These are phyloP conservation scores for Chaunax sp. DNA, from an alignment of 2,797 vertebrate species.

Conservation along the genomic window DNA sequence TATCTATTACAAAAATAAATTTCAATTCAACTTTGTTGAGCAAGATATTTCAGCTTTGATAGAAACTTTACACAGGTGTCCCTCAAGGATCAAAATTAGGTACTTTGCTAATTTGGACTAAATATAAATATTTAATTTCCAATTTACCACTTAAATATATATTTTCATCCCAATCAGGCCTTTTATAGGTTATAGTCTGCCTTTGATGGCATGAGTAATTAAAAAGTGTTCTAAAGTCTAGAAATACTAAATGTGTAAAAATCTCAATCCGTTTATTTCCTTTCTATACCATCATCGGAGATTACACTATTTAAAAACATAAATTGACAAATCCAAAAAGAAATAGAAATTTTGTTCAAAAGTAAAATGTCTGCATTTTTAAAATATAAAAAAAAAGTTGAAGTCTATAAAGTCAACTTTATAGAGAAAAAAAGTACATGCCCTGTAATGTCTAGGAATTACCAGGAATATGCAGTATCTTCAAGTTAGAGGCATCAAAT, in stretches of 20 bases:
- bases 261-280: not conserved
- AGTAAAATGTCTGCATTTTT: too few species aligned
- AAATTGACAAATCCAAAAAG: not conserved
- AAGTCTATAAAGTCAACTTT: too few species aligned
- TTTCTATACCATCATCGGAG: too few species aligned
- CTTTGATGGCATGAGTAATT: not conserved
- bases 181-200: not conserved
- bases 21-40: not conserved
- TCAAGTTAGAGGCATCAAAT: too few species aligned
- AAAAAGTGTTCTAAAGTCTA: not conserved
- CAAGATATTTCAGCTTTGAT: not conserved
- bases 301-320: not conserved
- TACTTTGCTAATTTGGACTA: too few species aligned
- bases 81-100: too few species aligned
- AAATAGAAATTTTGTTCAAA: too few species aligned
- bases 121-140: not conserved
- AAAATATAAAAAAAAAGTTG: too few species aligned
- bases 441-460: too few species aligned
- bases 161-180: not conserved
- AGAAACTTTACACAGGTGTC: too few species aligned
- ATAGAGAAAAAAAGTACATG: too few species aligned
- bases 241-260: slow-evolving; percentile 7
- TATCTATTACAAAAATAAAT: not conserved
- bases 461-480: too few species aligned
- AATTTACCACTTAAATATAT: not conserved